Evolutionary conservation across 2,113 vertebrate genomes (phyloP), one percentile per base, ranked within the genome.

Genomic region (Podarcis raffonei): DNA sequence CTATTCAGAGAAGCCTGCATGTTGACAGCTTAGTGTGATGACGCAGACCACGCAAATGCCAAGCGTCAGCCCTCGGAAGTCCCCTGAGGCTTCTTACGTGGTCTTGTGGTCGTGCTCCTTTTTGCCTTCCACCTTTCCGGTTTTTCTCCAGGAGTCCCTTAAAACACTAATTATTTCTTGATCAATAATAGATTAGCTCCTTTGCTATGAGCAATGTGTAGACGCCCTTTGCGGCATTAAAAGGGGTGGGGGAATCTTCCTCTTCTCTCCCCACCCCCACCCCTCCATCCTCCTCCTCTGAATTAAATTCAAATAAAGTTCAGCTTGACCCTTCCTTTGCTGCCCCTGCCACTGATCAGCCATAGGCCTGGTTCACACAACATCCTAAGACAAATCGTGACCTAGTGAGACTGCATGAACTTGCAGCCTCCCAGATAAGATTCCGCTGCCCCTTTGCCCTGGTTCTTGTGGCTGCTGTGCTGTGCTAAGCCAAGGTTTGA

Each of bases 151-250:
- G 4, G 32, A n/a, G 13, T 15, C 3, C 23, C 37, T 90, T 57
- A 74, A 86, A 87, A 83, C 59, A 69, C 48, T 71, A 87, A 87
- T 90, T 78, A 25, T 69, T 93, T 35, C 77, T 62, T 75, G 7
- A 25, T 72, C 16, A 71, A 87, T 83, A 87, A 78, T 81, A 89
- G 68, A 84, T 83, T 27, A 48, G 39, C 88, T 84, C n/a, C 79
- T 75, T 66, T 78, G 81, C 83, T 66, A 90, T 77, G 59, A 88
- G 69, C 83, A 39, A n/a, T 0, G 0, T 65, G 16, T 8, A 39
- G 18, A 0, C 71, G 86, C 68, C 66, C 65, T 18, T 1, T 86
- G 69, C 77, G 30, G 53, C 62, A 22, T 32, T 89, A 76, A 71
- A 71, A 42, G 66, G 35, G 7, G 72, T 1, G 0, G 3, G 57